These are phyloP conservation scores for Solea solea DNA, from an alignment of 2,113 vertebrate species.

Conservation along the genomic window DNA sequence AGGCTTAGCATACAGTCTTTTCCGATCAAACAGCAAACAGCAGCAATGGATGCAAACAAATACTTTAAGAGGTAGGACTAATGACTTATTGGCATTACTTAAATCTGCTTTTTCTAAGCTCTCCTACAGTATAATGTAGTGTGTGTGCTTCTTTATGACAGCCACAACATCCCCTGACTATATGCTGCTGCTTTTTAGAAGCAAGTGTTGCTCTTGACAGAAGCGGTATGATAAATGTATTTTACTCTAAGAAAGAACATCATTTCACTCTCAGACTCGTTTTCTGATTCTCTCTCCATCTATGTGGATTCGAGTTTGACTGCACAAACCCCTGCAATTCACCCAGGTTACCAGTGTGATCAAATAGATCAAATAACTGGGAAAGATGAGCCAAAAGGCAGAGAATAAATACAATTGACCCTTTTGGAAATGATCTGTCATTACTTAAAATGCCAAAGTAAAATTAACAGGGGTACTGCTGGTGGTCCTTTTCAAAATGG, in stretches of 20 bases:
- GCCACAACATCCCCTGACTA: no score
- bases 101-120: not conserved
- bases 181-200: no score
- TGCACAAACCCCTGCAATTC: not conserved
- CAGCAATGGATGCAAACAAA: conserved; percentile 29
- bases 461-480: not conserved
- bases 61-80: not conserved
- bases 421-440: not conserved
- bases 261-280: no score
- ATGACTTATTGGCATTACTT: not conserved
- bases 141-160: no score
- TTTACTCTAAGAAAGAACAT: no score
- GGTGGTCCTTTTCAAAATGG: not conserved
- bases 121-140: no score
- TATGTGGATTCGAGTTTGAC: not conserved
- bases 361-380: not conserved
- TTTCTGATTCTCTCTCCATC: not conserved
- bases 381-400: not conserved
- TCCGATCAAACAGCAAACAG: conserved; percentile 19
- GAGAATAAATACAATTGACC: not conserved
- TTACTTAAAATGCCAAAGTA: not conserved
- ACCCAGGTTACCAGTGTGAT: not conserved
- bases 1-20: not conserved
- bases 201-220: no score
- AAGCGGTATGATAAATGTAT: no score